A percentile compares a stretch with the other conserved stretches of the same genome.
These are phyloP conservation scores for Sinella curviseta DNA, from an alignment of 1,140 invertebrate genomes.

Conservation along the genomic window DNA sequence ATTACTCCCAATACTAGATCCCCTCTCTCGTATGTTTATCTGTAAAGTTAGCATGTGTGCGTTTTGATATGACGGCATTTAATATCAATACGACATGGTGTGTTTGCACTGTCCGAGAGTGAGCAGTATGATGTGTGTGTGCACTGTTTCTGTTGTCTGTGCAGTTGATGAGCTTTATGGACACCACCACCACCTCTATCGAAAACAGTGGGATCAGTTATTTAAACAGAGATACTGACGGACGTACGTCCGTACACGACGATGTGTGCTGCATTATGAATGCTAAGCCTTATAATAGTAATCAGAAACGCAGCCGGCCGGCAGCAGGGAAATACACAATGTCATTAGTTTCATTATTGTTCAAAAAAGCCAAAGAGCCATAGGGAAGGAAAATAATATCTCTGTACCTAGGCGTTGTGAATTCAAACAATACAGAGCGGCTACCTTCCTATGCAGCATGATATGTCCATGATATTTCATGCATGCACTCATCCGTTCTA, in stretches of 20 bases:
- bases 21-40: too few relatives aligned
- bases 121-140: too few relatives aligned
- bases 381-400: neutral
- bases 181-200: neutral
- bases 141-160: neutral
- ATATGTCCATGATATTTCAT: neutral
- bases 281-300: neutral
- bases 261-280: neutral
- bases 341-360: neutral
- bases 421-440: constrained; percentile 1
- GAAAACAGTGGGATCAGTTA: neutral
- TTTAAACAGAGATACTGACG: neutral
- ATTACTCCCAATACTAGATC: neutral
- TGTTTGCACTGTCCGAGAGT: too few relatives aligned
- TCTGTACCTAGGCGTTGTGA: neutral
- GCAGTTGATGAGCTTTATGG: neutral
- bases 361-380: neutral
- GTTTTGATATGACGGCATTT: too few relatives aligned
- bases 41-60: too few relatives aligned
- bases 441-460: neutral
- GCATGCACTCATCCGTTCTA: neutral
- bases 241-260: neutral
- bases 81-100: too few relatives aligned
- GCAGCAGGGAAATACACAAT: neutral
- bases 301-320: neutral